A percentile compares a stretch with the other conserved stretches of the same genome.
These are phyloP conservation scores for Drosophila picticornis DNA, from an alignment of 2,888 invertebrate genomes.

Conservation along the genomic window DNA sequence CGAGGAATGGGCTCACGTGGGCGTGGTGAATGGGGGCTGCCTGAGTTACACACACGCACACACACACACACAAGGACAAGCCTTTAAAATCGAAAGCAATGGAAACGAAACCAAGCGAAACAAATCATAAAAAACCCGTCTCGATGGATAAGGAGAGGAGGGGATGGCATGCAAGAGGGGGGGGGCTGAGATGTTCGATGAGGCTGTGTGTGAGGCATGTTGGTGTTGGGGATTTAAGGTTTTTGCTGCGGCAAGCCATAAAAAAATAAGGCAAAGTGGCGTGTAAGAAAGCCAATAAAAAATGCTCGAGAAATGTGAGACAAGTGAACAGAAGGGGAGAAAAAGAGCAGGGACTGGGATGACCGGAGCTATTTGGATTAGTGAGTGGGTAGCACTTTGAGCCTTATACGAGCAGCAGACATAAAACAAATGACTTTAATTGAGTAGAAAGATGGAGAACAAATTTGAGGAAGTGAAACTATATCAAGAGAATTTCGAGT, in stretches of 20 bases:
- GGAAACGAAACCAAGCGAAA: slow-evolving; percentile 62
- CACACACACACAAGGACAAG: slow-evolving; percentile 27
- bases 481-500: slow-evolving; percentile 2
- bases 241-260: slow-evolving; percentile 66
- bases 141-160: background rate
- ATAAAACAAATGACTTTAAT: slow-evolving; percentile 43
- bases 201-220: slow-evolving; percentile 6
- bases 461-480: slow-evolving; percentile 27
- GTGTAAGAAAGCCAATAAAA: slow-evolving; percentile 71
- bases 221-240: slow-evolving; percentile 55
- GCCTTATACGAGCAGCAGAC: slow-evolving; percentile 23
- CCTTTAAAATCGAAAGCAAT: slow-evolving; percentile 68
- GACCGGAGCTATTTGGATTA: slow-evolving; percentile 51
- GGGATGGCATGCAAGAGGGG: background rate
- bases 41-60: slow-evolving; percentile 13
- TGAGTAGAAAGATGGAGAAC: slow-evolving; percentile 31
- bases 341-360: slow-evolving; percentile 7
- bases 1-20: slow-evolving; percentile 1
- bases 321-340: slow-evolving; percentile 43
- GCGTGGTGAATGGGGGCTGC: background rate
- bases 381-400: slow-evolving; percentile 41
- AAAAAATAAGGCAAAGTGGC: slow-evolving; percentile 62
- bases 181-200: background rate
- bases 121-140: slow-evolving; percentile 72
- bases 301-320: slow-evolving; percentile 51